phyloP scores from a whole-genome alignment of 2,888 invertebrate species.

The Xestia ashworthii region DNA sequence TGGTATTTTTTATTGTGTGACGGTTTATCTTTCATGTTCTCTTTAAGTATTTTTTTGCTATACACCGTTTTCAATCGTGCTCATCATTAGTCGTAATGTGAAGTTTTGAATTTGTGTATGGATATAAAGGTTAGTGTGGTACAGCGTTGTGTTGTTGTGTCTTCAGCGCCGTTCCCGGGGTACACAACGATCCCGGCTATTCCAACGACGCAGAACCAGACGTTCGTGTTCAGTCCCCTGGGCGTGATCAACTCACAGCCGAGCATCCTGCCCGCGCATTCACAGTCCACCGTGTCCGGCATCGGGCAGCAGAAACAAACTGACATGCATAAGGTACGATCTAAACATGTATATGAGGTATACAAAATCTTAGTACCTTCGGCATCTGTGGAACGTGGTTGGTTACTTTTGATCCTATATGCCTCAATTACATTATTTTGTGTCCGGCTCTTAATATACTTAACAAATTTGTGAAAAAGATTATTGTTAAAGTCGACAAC shows the following conservation, averaged over 20 bases:
- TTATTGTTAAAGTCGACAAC: background rate
- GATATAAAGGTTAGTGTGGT: background rate
- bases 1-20: conserved; percentile 25
- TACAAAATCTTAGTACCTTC: background rate
- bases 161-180: conserved; percentile 92
- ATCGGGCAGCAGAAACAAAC: conserved; percentile 90
- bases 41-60: conserved; percentile 20
- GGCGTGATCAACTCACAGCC: conserved; percentile 93
- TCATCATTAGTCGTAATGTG: conserved; percentile 43
- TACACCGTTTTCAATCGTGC: conserved; percentile 6
- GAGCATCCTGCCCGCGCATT: conserved; percentile 92
- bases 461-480: background rate
- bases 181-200: conserved; percentile 95
- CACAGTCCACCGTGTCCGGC: conserved; percentile 86
- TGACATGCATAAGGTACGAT: conserved; percentile 92
- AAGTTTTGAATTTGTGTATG: conserved; percentile 19
- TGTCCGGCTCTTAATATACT: background rate
- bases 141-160: conserved; percentile 30
- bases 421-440: background rate
- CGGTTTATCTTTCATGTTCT: conserved; percentile 25
- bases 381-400: background rate
- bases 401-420: background rate
- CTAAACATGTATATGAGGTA: background rate
- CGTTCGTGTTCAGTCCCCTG: conserved; percentile 94
- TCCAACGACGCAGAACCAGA: conserved; percentile 94